Percentiles rank a stretch among this genome's conserved stretches.
phyloP scores from a whole-genome alignment of 2,797 vertebrate species.

The Ctenopoma multispine region DNA sequence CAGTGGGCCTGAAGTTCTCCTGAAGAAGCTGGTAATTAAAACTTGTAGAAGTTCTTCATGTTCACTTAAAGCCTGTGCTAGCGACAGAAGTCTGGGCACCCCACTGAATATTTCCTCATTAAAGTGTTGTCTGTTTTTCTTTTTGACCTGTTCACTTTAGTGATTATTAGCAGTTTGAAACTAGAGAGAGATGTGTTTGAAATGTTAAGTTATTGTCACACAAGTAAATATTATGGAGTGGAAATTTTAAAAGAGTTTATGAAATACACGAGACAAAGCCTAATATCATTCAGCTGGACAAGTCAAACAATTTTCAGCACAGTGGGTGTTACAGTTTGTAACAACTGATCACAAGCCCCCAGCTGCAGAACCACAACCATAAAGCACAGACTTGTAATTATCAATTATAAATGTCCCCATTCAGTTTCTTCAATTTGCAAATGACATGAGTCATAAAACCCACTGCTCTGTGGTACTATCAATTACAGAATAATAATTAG shows the following conservation, averaged over 20 bases:
- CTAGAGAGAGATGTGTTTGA: conserved; percentile 5
- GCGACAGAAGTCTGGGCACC: conserved; percentile 16
- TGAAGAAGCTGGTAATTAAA: conserved; percentile 53
- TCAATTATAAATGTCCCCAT: conserved; percentile 52
- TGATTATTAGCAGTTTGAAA: conserved; percentile 28
- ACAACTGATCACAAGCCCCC: conserved; percentile 31
- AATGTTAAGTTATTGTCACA: conserved; percentile 15
- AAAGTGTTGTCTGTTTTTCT: conserved; percentile 24
- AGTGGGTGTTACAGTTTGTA: conserved; percentile 22
- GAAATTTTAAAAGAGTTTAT: conserved; percentile 27
- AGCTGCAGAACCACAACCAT: conserved; percentile 36
- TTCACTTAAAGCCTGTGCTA: conserved; percentile 27
- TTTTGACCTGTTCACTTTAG: conserved; percentile 22
- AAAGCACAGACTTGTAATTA: conserved; percentile 39
- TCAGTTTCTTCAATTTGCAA: conserved; percentile 43
- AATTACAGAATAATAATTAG: conserved; percentile 15
- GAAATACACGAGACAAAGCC: conserved; percentile 6
- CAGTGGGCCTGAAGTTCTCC: conserved; percentile 22
- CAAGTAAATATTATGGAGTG: conserved; percentile 14
- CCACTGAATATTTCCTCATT: conserved; percentile 32
- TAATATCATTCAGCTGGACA: conserved; percentile 14
- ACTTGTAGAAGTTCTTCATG: conserved; percentile 39
- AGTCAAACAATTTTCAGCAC: conserved; percentile 33
- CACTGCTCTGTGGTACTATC: not conserved
- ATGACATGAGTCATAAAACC: conserved; percentile 22